These are phyloP conservation scores for Palythoa grandis DNA, from an alignment of 92 coral and sea anemone genomes.

Conservation along the genomic window DNA sequence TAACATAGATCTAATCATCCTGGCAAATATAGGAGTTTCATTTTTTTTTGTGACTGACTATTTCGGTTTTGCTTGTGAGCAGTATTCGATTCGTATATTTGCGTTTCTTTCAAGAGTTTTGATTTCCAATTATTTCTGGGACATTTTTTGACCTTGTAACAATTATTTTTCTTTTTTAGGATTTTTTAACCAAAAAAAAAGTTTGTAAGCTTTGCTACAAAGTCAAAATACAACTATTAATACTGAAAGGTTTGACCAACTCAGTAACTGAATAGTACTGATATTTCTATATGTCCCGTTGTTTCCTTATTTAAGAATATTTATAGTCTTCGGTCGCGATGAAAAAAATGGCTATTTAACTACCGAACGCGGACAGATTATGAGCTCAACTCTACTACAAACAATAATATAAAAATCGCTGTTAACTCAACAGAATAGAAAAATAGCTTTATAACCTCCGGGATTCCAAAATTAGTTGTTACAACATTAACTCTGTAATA, in stretches of 20 bases:
- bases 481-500: no score
- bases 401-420: no score
- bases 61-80: conserved; percentile 6
- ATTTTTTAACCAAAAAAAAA: background rate
- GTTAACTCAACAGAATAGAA: no score
- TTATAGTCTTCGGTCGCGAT: background rate
- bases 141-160: background rate
- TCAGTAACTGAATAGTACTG: background rate
- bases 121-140: background rate
- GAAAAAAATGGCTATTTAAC: no score
- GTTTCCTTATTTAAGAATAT: background rate
- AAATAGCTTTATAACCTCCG: no score
- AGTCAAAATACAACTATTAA: background rate
- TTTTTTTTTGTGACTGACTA: conserved; percentile 8
- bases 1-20: background rate
- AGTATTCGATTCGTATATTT: background rate
- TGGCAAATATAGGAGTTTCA: background rate
- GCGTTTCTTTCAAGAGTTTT: background rate
- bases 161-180: background rate
- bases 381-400: no score
- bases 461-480: no score
- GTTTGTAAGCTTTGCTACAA: background rate
- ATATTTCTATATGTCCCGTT: background rate
- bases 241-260: background rate
- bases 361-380: no score